phyloP scores from a whole-genome alignment of 2,113 vertebrate genomes.

The Chunga burmeisteri region DNA sequence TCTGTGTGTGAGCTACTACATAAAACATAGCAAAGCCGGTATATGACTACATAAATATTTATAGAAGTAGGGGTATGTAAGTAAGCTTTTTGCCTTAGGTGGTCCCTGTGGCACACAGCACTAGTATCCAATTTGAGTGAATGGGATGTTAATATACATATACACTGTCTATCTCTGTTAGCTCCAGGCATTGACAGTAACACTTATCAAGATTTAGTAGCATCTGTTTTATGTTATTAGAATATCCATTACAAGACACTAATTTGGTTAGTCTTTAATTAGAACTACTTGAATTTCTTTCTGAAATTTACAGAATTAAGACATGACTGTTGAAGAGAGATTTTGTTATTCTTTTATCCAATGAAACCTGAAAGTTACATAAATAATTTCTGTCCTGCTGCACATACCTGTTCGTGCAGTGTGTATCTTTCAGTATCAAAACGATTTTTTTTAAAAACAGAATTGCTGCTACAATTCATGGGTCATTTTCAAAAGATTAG shows the following conservation, averaged over 20 bases:
- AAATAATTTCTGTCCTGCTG: not conserved
- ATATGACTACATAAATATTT: conserved; percentile 6
- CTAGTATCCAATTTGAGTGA: not conserved
- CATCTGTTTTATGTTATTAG: conserved; percentile 26
- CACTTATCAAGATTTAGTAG: not conserved
- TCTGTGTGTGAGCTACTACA: not conserved
- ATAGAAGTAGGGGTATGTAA: not conserved
- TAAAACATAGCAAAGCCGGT: not conserved
- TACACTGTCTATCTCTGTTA: not conserved
- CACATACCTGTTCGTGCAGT: not conserved
- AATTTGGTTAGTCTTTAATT: conserved; percentile 34
- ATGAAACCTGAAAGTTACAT: not conserved
- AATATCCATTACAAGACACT: not conserved
- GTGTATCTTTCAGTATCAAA: not conserved
- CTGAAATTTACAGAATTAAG: not conserved
- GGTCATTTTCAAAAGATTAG: not conserved
- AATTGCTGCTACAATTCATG: not conserved
- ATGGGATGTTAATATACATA: not conserved
- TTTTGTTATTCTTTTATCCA: not conserved
- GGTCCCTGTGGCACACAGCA: not conserved
- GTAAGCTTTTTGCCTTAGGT: conserved; percentile 7
- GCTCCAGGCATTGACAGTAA: not conserved
- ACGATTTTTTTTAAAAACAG: not conserved
- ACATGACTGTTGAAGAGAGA: not conserved
- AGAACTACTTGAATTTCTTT: not conserved